A percentile compares a stretch with the other conserved stretches of the same genome.
Conservation (phyloP, 2,113 vertebrate genomes). For the Scomber japonicus region DNA sequence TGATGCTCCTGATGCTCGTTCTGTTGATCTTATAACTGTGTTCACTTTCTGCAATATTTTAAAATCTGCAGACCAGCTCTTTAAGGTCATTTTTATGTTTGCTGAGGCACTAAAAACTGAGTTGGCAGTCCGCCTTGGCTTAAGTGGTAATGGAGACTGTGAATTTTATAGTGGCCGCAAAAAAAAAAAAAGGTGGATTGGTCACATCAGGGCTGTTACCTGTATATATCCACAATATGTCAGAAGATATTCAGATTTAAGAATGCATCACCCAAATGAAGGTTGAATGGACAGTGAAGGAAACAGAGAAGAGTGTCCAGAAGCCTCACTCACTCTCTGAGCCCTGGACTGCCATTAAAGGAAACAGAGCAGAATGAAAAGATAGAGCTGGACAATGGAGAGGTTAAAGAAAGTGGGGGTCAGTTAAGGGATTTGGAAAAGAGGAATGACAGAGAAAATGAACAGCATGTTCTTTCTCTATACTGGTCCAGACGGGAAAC, state of each 20-base stretch:
- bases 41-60: not conserved
- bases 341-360: slow-evolving; percentile 40
- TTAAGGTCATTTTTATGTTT: no score
- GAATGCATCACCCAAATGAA: slow-evolving; percentile 1
- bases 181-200: no score
- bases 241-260: not conserved
- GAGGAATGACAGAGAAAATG: slow-evolving; percentile 10
- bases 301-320: slow-evolving; percentile 13
- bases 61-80: not conserved
- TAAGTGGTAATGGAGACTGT: not conserved
- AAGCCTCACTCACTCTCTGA: slow-evolving; percentile 5
- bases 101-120: no score
- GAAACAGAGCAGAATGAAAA: slow-evolving; percentile 51
- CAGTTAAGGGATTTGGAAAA: slow-evolving; percentile 11
- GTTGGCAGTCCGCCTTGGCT: no score
- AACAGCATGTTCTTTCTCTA: slow-evolving; percentile 23
- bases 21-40: no score
- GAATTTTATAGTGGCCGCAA: no score
- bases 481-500: slow-evolving; percentile 22
- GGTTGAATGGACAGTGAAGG: slow-evolving; percentile 17
- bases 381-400: slow-evolving; percentile 22
- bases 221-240: not conserved
- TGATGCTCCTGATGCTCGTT: no score
- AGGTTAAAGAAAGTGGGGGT: slow-evolving; percentile 12
- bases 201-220: no score